Evolutionary conservation across 2,888 invertebrate genomes (phyloP).

Genomic region (Cryptus armator): DNA sequence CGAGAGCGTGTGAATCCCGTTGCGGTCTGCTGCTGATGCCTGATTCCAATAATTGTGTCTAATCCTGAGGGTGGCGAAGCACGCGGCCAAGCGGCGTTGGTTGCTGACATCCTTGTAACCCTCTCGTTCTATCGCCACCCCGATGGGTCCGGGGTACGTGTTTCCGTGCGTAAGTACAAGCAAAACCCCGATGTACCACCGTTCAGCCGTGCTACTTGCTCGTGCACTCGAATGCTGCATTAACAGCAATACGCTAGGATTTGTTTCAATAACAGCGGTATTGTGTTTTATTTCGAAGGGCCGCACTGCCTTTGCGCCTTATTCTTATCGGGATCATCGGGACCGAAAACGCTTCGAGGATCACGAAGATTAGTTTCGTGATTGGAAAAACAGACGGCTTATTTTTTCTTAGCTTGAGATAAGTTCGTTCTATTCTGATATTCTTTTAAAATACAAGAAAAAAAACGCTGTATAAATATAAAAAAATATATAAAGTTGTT

Average conservation of each 20-base stretch:
- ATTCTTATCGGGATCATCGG: constrained; percentile 63
- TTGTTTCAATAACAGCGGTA: constrained; percentile 80
- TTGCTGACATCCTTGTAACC: constrained; percentile 74
- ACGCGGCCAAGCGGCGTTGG: constrained; percentile 76
- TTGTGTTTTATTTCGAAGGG: constrained; percentile 49
- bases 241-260: constrained; percentile 77
- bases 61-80: constrained; percentile 81
- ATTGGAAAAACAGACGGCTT: constrained; percentile 55
- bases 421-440: neutral
- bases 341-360: constrained; percentile 42
- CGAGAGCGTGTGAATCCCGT: constrained; percentile 80
- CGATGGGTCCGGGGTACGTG: constrained; percentile 32
- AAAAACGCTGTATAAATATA: neutral
- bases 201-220: constrained; percentile 24
- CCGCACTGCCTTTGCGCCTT: constrained; percentile 30
- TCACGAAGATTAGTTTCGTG: constrained; percentile 53
- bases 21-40: constrained; percentile 76
- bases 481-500: too few relatives aligned
- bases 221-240: constrained; percentile 66
- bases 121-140: constrained; percentile 67
- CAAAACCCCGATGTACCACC: constrained; percentile 48
- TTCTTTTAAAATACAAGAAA: neutral
- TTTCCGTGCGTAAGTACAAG: constrained; percentile 16
- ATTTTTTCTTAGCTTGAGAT: neutral
- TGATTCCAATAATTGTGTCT: constrained; percentile 83